Conservation (phyloP, 1,140 invertebrate species). For the Apis laboriosa region DNA sequence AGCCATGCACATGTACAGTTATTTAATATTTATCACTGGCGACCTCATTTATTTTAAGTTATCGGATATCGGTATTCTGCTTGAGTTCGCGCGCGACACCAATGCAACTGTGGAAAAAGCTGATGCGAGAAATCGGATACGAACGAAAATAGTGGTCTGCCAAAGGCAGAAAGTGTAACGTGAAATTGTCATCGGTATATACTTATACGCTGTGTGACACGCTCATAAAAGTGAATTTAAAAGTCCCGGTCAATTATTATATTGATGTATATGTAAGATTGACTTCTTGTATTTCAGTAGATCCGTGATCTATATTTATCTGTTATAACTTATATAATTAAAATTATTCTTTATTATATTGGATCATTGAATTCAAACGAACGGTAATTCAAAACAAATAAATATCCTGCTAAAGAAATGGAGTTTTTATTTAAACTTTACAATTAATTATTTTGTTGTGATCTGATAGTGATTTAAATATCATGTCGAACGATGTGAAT, state of each 20-base stretch:
- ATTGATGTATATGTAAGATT: background rate
- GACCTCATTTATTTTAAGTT: constrained; percentile 42
- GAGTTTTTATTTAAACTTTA: constrained; percentile 17
- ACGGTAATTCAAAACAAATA: constrained; percentile 21
- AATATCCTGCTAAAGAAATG: background rate
- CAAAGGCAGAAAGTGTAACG: constrained; percentile 22
- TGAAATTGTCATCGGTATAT: constrained; percentile 8
- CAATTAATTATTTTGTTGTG: background rate
- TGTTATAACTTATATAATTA: background rate
- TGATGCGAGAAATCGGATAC: constrained; percentile 35
- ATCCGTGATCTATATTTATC: background rate
- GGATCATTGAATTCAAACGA: constrained; percentile 26
- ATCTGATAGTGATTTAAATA: background rate
- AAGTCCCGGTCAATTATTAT: background rate
- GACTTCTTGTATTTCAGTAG: background rate
- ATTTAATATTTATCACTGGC: constrained; percentile 44
- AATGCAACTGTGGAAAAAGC: constrained; percentile 28
- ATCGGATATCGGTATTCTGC: constrained; percentile 25
- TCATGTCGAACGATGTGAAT: constrained; percentile 4
- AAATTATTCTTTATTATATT: background rate
- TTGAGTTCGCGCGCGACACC: background rate
- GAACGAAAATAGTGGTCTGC: constrained; percentile 21
- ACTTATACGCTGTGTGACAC: background rate
- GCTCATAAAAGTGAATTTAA: constrained; percentile 16
- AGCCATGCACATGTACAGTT: constrained; percentile 20